Evolutionary conservation across 1,140 invertebrate species (phyloP), one percentile per base, ranked within the genome.

Genomic region (Catajapyx aquilonaris): DNA sequence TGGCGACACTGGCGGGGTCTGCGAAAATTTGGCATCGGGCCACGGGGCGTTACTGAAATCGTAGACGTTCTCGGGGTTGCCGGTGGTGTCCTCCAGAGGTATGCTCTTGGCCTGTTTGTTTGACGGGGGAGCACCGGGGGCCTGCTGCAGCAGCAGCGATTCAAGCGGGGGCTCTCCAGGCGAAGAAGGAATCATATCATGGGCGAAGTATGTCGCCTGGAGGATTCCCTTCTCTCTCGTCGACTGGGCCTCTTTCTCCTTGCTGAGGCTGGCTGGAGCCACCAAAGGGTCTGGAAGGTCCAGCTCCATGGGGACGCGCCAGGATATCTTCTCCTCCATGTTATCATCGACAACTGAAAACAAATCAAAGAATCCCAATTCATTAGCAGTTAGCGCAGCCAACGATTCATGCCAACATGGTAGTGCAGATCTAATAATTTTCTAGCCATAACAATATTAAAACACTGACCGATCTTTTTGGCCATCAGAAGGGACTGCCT

Each of bases 81-180:
- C 79, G 0, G 76, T 74, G 0, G 83, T 64, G 62, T 91, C 86
- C 43, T 90, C 81, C 34, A 90, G 56, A 4, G 87, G 86, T 57
- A 94, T 91, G 5, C 69, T 59, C 43, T n/a, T n/a, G n/a, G n/a
- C n/a, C n/a, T n/a, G n/a, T n/a, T n/a, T n/a, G n/a, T n/a, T n/a
- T n/a, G n/a, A n/a, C n/a, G n/a, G n/a, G n/a, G n/a, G n/a, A n/a
- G n/a, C n/a, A n/a, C 74, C 72, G 2, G 81, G 76, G 49, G 87
- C 81, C 2, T 66, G 65, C 34, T 71, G n/a, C n/a, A n/a, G 68
- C 7, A 65, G 52, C 43, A 74, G 71, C 46, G 76, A 71, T 57
- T 91, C 85, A 37, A 73, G 54, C 44, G 91, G 84, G 1, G 87
- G 80, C 59, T 93, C 87, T 21, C 69, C 64, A 0, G 85, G 65